These are phyloP conservation scores for Epizoanthus fatuus DNA, from an alignment of 92 coral and sea anemone species.

Conservation along the genomic window DNA sequence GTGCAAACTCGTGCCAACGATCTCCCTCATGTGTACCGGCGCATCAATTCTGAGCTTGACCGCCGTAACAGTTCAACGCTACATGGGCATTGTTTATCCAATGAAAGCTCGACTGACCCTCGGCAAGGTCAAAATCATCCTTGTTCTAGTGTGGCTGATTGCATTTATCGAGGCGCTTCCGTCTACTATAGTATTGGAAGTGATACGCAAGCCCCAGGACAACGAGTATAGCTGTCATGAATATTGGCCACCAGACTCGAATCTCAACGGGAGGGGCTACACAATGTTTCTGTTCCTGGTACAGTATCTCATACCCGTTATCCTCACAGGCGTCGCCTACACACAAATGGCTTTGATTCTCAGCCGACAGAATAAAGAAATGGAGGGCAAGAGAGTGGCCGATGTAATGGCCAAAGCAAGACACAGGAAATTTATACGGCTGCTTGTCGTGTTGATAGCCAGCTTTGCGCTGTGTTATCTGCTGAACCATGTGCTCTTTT, in stretches of 20 bases:
- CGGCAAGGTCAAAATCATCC: slow-evolving; percentile 77
- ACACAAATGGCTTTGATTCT: slow-evolving; percentile 86
- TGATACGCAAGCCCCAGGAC: slow-evolving; percentile 56
- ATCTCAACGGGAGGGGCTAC: slow-evolving; percentile 72
- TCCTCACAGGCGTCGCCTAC: slow-evolving; percentile 84
- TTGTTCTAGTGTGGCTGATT: slow-evolving; percentile 81
- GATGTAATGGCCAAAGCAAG: slow-evolving; percentile 75
- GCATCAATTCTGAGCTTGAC: slow-evolving; percentile 89
- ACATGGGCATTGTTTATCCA: slow-evolving; percentile 91
- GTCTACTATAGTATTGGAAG: slow-evolving; percentile 72
- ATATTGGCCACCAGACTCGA: slow-evolving; percentile 62
- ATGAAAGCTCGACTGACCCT: slow-evolving; percentile 88
- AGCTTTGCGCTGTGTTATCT: slow-evolving; percentile 95
- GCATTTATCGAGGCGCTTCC: slow-evolving; percentile 87
- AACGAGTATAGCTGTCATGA: slow-evolving; percentile 89
- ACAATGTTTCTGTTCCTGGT: slow-evolving; percentile 84
- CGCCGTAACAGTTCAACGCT: slow-evolving; percentile 86
- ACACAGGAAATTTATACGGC: slow-evolving; percentile 90
- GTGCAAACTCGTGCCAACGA: slow-evolving; percentile 86
- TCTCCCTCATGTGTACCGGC: slow-evolving; percentile 82
- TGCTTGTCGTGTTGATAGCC: slow-evolving; percentile 86
- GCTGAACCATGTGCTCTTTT: slow-evolving; percentile 94
- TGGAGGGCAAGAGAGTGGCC: slow-evolving; percentile 76
- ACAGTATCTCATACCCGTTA: slow-evolving; percentile 80
- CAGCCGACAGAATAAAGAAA: slow-evolving; percentile 72